phyloP scores from a whole-genome alignment of 2,888 invertebrate species.

The Geophilus truncorum region DNA sequence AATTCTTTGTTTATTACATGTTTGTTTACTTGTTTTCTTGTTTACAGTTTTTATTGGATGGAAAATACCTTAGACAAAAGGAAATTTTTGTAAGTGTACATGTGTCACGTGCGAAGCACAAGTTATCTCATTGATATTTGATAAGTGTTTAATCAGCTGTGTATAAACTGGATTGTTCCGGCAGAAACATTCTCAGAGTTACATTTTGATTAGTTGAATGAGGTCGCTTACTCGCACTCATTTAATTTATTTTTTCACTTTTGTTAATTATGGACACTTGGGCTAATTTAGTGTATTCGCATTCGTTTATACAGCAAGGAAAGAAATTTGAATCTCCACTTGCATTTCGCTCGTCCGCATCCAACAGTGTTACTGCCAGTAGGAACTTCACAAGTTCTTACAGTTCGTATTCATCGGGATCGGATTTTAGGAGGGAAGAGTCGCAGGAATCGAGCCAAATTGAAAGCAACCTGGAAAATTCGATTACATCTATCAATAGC shows the following conservation, averaged over 20 bases:
- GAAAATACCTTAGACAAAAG: background rate
- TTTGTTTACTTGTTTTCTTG: background rate
- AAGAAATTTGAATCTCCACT: background rate
- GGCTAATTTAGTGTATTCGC: background rate
- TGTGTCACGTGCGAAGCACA: background rate
- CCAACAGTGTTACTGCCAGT: too few species aligned
- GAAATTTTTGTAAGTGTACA: background rate
- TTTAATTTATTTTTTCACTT: too few species aligned
- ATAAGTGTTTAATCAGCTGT: background rate
- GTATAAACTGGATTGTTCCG: background rate
- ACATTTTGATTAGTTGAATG: background rate
- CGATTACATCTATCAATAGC: background rate
- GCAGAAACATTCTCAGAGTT: background rate
- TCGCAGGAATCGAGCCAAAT: background rate
- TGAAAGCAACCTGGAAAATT: background rate
- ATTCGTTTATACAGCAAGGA: background rate
- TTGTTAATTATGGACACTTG: background rate
- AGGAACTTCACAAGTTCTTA: background rate
- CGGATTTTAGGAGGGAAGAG: too few species aligned
- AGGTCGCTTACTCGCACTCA: too few species aligned
- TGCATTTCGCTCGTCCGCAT: background rate
- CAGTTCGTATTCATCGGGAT: background rate
- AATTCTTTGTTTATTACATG: background rate
- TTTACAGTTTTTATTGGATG: slow-evolving; percentile 7
- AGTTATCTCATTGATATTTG: background rate